phyloP scores from a whole-genome alignment of 2,888 invertebrate genomes.

The Psylliodes chrysocephalus region DNA sequence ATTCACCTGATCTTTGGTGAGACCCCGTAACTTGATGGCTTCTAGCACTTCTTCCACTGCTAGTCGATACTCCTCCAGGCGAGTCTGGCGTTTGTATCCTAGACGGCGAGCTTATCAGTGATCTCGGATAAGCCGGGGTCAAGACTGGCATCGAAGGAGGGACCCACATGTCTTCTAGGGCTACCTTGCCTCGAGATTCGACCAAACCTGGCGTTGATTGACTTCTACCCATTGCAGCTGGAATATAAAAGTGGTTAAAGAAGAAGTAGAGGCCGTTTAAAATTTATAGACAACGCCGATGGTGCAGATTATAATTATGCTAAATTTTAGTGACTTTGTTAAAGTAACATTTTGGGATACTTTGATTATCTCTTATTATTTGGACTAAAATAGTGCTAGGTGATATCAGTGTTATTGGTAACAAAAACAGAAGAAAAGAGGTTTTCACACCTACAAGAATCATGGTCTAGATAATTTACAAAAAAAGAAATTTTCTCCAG shows the following conservation, averaged over 20 bases:
- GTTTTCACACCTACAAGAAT: too few species aligned
- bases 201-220: constrained; percentile 96
- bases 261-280: too few species aligned
- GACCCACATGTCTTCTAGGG: constrained; percentile 88
- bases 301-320: too few species aligned
- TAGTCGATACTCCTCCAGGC: constrained; percentile 63
- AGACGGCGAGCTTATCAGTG: constrained; percentile 61
- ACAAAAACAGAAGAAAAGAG: too few species aligned
- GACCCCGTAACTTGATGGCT: constrained; percentile 61
- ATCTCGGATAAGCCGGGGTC: constrained; percentile 62
- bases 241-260: constrained; percentile 5
- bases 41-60: constrained; percentile 61
- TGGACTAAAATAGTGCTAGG: too few species aligned
- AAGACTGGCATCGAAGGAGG: constrained; percentile 64
- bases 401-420: too few species aligned
- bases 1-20: constrained; percentile 60
- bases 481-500: too few species aligned
- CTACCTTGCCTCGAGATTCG: constrained; percentile 90
- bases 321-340: too few species aligned
- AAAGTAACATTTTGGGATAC: too few species aligned
- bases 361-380: too few species aligned
- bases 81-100: constrained; percentile 64
- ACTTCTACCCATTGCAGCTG: constrained; percentile 94
- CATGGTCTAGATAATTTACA: too few species aligned
- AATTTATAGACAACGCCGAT: too few species aligned